Base-by-base conservation (phyloP, 2,113 vertebrate species). In the Bujurquina vittata region DNA sequence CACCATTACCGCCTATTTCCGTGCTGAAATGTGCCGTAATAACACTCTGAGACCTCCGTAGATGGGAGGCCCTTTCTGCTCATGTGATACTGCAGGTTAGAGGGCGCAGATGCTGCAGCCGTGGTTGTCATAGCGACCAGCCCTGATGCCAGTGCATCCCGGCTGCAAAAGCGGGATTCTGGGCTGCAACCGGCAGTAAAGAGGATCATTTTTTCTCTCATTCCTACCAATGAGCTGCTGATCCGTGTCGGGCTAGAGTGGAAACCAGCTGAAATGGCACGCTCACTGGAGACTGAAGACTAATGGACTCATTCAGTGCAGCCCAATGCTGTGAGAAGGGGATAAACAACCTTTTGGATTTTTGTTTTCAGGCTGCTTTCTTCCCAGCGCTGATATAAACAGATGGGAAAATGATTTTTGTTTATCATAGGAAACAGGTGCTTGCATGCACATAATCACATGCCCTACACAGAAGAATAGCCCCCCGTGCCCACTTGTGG, bases 391-490 rank as follows among this genome's bases (percentile, higher is more conserved):
- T 17, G 86, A 82, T 83, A 52, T 56, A 80, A 89, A 88, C 89
- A 94, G 84, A 87, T 74, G 81, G 80, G 20, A 43, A 91, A 87
- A 83, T 8, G 46, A 86, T 77, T 83, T 57, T 79, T 88, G 90
- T 91, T 94, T 91, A 87, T 87, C 85, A 77, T 69, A 93, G 93
- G 93, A 95, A 95, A 92, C 93, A 94, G 93, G 94, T 95, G 94
- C 84, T 88, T 33, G 55, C 76, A 63, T 79, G 88, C 80, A 88
- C 86, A 83, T 86, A 91, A 89, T 89, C 88, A 85, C 75, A 88
- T 55, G 77, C 62, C 87, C 75, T 75, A 81, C 78, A 78, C 75
- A 37, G 83, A 76, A 89, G 57, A 91, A 84, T 75, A 40, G 29
- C 54, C 84, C 81, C 55, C 15, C 2, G 20, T 72, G 84, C 84